Percentiles rank a stretch among this genome's conserved stretches.
Evolutionary conservation across 2,113 vertebrate genomes (phyloP).

Genomic region (Nesogale talazaci): DNA sequence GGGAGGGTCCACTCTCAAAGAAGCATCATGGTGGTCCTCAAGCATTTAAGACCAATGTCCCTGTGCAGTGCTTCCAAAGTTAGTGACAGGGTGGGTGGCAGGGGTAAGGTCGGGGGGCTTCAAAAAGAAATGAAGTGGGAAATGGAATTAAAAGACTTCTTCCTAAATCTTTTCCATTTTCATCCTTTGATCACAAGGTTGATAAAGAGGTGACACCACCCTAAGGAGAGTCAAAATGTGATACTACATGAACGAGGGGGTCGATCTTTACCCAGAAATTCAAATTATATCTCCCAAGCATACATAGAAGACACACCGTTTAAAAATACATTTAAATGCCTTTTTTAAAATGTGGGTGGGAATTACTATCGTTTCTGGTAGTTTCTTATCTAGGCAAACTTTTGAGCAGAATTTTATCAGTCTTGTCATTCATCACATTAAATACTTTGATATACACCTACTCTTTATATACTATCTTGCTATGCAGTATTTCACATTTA

Average conservation of each 20-base stretch:
- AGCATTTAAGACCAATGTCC: neutral
- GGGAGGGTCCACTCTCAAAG: neutral
- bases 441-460: neutral
- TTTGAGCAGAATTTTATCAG: slow-evolving; percentile 35
- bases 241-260: neutral
- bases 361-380: neutral
- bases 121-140: too few species aligned
- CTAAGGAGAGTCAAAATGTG: slow-evolving; percentile 14
- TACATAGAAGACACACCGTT: neutral
- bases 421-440: slow-evolving; percentile 37
- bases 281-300: slow-evolving; percentile 20
- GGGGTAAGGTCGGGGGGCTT: neutral
- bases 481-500: too few species aligned
- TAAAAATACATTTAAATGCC: slow-evolving; percentile 1
- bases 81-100: neutral
- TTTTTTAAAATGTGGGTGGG: too few species aligned
- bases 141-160: neutral
- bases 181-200: neutral
- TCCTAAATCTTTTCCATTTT: slow-evolving; percentile 24
- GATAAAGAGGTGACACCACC: neutral
- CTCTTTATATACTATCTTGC: too few species aligned
- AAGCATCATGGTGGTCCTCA: neutral
- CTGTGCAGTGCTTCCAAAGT: neutral
- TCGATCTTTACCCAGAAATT: slow-evolving; percentile 11
- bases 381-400: slow-evolving; percentile 26